phyloP scores from a whole-genome alignment of 2,113 vertebrate species.

The Propithecus coquereli region DNA sequence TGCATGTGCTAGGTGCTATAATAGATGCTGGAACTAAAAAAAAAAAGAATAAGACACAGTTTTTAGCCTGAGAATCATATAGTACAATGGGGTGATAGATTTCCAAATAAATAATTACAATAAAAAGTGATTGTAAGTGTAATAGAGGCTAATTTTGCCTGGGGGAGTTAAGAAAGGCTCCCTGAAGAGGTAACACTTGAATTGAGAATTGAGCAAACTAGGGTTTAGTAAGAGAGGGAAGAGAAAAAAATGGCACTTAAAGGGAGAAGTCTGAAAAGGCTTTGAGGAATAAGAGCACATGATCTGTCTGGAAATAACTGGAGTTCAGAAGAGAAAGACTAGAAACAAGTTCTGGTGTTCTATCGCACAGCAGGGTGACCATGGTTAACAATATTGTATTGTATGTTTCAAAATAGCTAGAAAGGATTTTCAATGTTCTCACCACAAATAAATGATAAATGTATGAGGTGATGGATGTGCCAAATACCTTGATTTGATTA shows the following conservation, averaged over 20 bases:
- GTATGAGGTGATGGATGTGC: not conserved
- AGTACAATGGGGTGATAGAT: not conserved
- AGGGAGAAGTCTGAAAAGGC: not conserved
- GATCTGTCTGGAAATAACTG: not conserved
- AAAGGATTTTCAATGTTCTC: not conserved
- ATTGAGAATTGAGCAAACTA: not conserved
- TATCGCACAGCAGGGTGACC: not conserved
- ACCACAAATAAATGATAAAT: not conserved
- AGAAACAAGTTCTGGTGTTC: not conserved
- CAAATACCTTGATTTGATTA: not conserved
- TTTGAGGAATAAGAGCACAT: not conserved
- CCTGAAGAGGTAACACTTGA: not conserved
- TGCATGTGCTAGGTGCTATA: not conserved
- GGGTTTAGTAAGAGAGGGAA: not conserved
- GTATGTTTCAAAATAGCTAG: not conserved
- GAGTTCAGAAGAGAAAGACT: not conserved
- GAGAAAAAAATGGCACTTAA: not conserved
- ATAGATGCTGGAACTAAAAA: not conserved
- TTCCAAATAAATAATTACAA: slow-evolving; percentile 14
- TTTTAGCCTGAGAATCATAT: not conserved
- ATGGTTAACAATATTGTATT: not conserved
- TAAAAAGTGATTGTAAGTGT: not conserved
- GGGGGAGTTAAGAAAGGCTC: not conserved
- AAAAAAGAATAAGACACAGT: not conserved
- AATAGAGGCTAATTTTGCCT: not conserved